Evolutionary conservation across 2,888 invertebrate genomes (phyloP).

Genomic region (Chaetogeoica ovagalla): DNA sequence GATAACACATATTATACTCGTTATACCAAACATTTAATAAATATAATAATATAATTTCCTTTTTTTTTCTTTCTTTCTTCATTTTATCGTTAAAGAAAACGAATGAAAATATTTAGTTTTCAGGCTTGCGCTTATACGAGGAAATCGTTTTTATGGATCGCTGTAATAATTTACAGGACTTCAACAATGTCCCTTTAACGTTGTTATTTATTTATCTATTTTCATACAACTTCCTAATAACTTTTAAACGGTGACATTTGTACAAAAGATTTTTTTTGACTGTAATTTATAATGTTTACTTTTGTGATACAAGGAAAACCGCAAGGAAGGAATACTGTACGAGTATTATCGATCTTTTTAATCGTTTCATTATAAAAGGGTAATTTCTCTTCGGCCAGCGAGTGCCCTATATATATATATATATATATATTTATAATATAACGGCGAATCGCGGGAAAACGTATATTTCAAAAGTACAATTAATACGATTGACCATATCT

Average conservation of each 20-base stretch:
- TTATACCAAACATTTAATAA: too few species aligned
- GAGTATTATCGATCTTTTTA: not conserved
- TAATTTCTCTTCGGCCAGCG: not conserved
- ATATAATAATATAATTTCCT: too few species aligned
- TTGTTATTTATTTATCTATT: constrained; percentile 2
- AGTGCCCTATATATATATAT: not conserved
- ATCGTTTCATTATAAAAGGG: not conserved
- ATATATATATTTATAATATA: not conserved
- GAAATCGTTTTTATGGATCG: not conserved
- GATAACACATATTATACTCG: too few species aligned
- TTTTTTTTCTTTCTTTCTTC: too few species aligned
- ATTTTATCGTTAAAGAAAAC: too few species aligned
- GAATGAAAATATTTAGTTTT: too few species aligned
- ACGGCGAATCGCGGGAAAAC: not conserved
- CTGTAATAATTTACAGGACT: not conserved
- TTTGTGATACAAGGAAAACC: not conserved
- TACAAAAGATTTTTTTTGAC: constrained; percentile 3
- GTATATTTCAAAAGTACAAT: not conserved
- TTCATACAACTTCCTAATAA: not conserved
- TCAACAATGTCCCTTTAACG: not conserved
- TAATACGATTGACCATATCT: not conserved
- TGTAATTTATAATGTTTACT: not conserved
- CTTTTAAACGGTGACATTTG: not conserved
- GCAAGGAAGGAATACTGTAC: not conserved
- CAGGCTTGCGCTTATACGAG: too few species aligned